phyloP scores from a whole-genome alignment of 2,888 invertebrate species.

The Mesorhabditis belari region DNA sequence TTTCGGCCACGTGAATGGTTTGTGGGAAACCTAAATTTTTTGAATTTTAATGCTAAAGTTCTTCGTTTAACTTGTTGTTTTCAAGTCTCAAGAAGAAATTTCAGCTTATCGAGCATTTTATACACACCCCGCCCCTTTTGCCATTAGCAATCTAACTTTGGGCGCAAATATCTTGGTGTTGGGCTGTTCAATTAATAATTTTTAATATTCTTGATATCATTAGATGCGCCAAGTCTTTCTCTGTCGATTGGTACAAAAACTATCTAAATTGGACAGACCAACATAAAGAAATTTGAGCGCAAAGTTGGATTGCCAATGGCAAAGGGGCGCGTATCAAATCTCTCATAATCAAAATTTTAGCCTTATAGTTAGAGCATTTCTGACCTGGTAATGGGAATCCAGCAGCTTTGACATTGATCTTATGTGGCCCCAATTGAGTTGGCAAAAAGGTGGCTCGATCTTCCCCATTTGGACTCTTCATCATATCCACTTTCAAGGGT shows the following conservation, averaged over 20 bases:
- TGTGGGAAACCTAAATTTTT: conserved; percentile 31
- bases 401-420: conserved; percentile 39
- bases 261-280: too few species aligned
- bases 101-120: neutral
- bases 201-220: neutral
- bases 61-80: neutral
- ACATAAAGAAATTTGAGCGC: too few species aligned
- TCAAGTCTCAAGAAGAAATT: neutral
- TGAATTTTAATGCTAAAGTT: neutral
- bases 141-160: neutral
- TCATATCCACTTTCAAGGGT: conserved; percentile 34
- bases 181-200: neutral
- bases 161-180: too few species aligned
- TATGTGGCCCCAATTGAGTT: conserved; percentile 43
- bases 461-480: conserved; percentile 36
- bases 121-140: too few species aligned
- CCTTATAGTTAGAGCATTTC: conserved; percentile 1
- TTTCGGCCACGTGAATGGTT: conserved; percentile 41
- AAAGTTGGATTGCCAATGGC: too few species aligned
- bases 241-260: too few species aligned
- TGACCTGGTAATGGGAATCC: conserved; percentile 49
- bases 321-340: too few species aligned
- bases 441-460: conserved; percentile 49
- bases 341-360: too few species aligned
- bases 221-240: too few species aligned